Base-by-base conservation (phyloP, 2,113 vertebrate species). In the Sylvia atricapilla region DNA sequence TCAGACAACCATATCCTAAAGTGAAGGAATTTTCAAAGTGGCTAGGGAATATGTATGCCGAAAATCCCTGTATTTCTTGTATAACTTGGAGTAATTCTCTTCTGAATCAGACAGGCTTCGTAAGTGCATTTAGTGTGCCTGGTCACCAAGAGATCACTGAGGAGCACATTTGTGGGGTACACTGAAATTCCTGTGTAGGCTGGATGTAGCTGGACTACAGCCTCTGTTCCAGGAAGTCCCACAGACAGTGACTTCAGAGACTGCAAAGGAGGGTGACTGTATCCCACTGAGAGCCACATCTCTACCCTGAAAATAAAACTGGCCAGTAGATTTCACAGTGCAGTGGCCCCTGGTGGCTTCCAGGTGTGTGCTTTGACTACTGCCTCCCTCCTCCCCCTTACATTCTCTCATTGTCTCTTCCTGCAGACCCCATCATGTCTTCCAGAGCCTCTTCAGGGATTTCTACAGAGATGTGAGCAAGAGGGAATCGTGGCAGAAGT, bases 11-110 rank as follows among this genome's bases (percentile, higher is more conserved):
- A 14, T 18, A 27, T 31, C 60, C 55, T 74, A 37, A 47, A 78
- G 23, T 22, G 69, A 62, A 89, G 37, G 73, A 78, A 23, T 35
- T 66, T 87, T 62, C 46, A 13, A 53, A 66, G 37, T 19, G 17
- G 8, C 18, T 17, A 37, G 37, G 31, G 28, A 73, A 47, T 13
- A 7, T 3, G 2, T 9, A 6, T 50, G n/a, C 41, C 0, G 2
- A 74, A 91, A 81, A n/a, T 37, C 37, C 17, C 2, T 11, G 11
- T 41, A 53, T 53, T 18, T 84, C n/a, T 41, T 10, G 4, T 44
- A 20, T 58, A 44, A 44, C 18, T 64, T 56, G 17, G 24, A 60
- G 53, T 43, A 0, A 4, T 13, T 47, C 41, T n/a, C 39, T 74
- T 76, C 46, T 53, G 41, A 77, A 77, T n/a, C 4, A 4, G 25